Evolutionary conservation across 1,140 invertebrate species (phyloP), one percentile per base, ranked within the genome.

Genomic region (Camponotus pennsylvanicus): DNA sequence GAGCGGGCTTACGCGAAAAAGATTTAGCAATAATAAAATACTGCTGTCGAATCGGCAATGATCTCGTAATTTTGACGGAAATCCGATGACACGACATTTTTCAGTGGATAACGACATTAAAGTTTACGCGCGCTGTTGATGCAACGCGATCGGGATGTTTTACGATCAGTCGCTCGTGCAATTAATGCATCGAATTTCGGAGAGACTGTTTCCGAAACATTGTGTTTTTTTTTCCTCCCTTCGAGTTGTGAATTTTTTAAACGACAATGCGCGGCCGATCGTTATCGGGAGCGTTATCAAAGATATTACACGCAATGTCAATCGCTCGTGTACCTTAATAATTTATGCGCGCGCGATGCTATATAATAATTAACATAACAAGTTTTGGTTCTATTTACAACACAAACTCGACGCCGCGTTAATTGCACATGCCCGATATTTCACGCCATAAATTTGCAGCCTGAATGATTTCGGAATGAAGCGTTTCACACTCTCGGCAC

Each of bases 311-410:
- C 2, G 21, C 59, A 42, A 70, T 45, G 40, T 75, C 40, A 13
- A 83, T 73, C 71, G 27, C 55, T 40, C 69, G 27, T 32, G 34
- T n/a, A 18, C 3, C 27, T 27, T 37, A 27, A 71, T 83, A 83
- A 83, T 75, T 75, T 75, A 73, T 75, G 55, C 79, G 55, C 37
- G 55, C 18, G 69, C 27, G 55, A 83, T 37, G 69, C 79, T 61
- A 37, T 61, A 70, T 73, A 75, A 83, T 73, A 73, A 83, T 83
- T 83, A 83, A 83, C 79, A 61, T 83, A 83, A 83, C 73, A 83
- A 83, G 79, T 83, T 83, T 61, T 42, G 32, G 40, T 63, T 75
- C 69, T 83, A 73, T 83, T 83, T 83, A 73, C 79, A 83, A 83
- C 69, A 75, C 49, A 75, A 83, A 83, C 40, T 61, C 79, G 27